Percentiles rank a stretch among this genome's conserved stretches.
These are phyloP conservation scores for Vulpes lagopus DNA, from an alignment of 2,113 vertebrate species.

Conservation along the genomic window DNA sequence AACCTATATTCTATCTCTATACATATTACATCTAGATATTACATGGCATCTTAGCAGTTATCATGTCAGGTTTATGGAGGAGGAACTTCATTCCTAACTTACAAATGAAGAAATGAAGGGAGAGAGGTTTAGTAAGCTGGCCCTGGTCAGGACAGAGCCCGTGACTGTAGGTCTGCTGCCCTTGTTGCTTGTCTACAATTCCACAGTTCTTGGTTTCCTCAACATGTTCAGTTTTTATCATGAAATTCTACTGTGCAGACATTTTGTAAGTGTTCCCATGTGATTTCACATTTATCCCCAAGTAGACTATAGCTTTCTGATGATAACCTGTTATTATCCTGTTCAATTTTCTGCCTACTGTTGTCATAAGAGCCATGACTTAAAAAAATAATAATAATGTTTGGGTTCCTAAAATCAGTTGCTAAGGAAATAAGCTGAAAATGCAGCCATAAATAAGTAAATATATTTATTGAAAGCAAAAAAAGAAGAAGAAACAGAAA, in stretches of 20 bases:
- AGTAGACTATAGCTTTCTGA: background rate
- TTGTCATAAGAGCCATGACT: background rate
- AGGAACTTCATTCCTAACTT: background rate
- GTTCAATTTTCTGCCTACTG: background rate
- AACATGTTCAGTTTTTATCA: background rate
- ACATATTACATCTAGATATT: background rate
- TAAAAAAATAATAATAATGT: background rate
- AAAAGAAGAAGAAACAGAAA: background rate
- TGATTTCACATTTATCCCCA: background rate
- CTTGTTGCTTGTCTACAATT: background rate
- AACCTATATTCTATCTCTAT: background rate
- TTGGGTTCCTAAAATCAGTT: constrained; percentile 37
- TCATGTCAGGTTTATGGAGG: background rate
- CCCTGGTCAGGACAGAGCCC: background rate
- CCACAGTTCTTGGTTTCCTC: background rate
- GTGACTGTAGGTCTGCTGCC: accelerated
- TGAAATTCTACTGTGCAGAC: background rate
- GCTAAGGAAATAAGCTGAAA: constrained; percentile 39
- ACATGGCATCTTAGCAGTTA: background rate
- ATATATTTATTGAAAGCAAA: background rate
- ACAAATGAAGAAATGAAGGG: background rate
- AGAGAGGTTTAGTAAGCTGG: background rate
- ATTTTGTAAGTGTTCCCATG: background rate
- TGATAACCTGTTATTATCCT: background rate
- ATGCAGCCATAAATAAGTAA: background rate